Evolutionary conservation across 1,140 invertebrate species (phyloP).

Genomic region (Anadara kagoshimensis): DNA sequence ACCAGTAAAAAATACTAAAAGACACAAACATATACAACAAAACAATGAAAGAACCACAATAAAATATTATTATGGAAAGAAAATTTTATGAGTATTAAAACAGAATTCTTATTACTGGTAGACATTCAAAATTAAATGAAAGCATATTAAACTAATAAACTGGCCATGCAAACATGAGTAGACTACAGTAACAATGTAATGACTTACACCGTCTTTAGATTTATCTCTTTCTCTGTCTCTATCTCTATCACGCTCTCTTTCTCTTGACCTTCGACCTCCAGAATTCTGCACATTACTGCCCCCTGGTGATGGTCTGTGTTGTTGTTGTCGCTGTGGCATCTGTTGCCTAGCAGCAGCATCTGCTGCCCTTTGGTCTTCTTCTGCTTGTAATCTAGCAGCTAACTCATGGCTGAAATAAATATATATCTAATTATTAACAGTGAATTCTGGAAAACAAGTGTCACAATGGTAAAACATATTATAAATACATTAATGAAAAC

Average conservation of each 20-base stretch:
- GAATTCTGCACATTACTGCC: not conserved
- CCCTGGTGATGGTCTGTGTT: slow-evolving; percentile 10
- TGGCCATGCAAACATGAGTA: too few species aligned
- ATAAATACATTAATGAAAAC: not conserved
- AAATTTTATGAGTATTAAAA: too few species aligned
- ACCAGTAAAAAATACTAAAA: too few species aligned
- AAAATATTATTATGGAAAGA: too few species aligned
- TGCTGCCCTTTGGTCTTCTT: slow-evolving; percentile 67
- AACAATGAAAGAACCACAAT: too few species aligned
- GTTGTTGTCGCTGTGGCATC: slow-evolving; percentile 27
- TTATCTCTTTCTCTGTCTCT: slow-evolving; percentile 29
- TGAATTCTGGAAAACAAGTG: not conserved
- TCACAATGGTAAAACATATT: not conserved
- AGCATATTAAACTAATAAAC: too few species aligned
- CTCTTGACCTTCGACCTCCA: slow-evolving; percentile 16
- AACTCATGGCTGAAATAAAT: slow-evolving; percentile 70
- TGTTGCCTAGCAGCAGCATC: slow-evolving; percentile 36
- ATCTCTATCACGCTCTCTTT: slow-evolving; percentile 24
- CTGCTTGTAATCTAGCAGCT: slow-evolving; percentile 74
- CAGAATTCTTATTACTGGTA: too few species aligned
- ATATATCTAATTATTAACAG: not conserved
- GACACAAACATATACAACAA: too few species aligned
- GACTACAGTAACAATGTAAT: too few species aligned
- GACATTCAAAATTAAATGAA: too few species aligned
- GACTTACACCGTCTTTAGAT: slow-evolving; percentile 23